Conservation (phyloP, 2,888 invertebrate species). For the Tribolium freemani region DNA sequence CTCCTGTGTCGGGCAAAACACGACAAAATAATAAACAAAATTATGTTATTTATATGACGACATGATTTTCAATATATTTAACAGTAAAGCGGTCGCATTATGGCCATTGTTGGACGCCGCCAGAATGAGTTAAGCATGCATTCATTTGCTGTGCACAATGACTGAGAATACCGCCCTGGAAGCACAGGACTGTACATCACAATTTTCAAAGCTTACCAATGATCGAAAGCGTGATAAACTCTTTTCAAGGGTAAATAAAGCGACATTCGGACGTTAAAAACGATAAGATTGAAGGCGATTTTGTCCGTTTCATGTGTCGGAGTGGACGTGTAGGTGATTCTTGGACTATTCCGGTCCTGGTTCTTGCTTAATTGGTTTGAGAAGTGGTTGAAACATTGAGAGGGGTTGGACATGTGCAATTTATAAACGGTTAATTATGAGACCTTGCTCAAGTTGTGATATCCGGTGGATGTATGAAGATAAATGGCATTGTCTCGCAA, state of each 20-base stretch:
- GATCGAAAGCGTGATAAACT: slow-evolving; percentile 15
- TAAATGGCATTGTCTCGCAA: background rate
- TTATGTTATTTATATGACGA: slow-evolving; percentile 54
- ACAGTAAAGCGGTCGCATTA: slow-evolving; percentile 46
- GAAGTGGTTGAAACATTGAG: slow-evolving; percentile 44
- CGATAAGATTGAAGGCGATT: background rate
- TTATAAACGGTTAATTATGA: slow-evolving; percentile 51
- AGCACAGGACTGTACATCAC: slow-evolving; percentile 28
- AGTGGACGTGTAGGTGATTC: background rate
- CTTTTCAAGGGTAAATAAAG: background rate
- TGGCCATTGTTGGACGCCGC: slow-evolving; percentile 50
- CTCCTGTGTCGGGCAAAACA: slow-evolving; percentile 6
- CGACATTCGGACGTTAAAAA: slow-evolving; percentile 4
- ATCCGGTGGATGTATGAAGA: slow-evolving; percentile 16
- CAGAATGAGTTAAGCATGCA: slow-evolving; percentile 51
- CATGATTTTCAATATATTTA: slow-evolving; percentile 53
- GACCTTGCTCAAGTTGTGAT: slow-evolving; percentile 32
- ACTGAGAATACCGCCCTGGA: slow-evolving; percentile 43
- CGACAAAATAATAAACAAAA: slow-evolving; percentile 53
- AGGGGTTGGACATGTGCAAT: slow-evolving; percentile 45
- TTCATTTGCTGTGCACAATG: slow-evolving; percentile 46
- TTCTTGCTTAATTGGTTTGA: slow-evolving; percentile 39
- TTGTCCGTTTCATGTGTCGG: background rate
- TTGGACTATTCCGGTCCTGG: slow-evolving; percentile 28
- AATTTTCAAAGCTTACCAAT: slow-evolving; percentile 32